Evolutionary conservation across 2,797 vertebrate genomes (phyloP), one percentile per base, ranked within the genome.

Genomic region (Sternarchorhynchus goeldii): DNA sequence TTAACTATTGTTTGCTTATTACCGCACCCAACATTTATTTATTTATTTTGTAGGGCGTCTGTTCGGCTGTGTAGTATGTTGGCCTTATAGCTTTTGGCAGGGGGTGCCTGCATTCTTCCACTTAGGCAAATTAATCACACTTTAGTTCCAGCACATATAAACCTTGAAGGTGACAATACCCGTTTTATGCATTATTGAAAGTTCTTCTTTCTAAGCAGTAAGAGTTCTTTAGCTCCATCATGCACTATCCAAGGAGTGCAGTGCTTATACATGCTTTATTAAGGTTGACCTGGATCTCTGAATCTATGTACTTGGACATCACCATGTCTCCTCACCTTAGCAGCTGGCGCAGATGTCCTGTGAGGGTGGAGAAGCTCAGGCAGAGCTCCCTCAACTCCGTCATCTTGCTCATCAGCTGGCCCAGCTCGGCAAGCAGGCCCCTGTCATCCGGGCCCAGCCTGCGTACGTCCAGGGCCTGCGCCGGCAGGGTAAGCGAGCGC

Each of bases 341-440:
- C 75, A 99, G 87, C 71, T 89, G 92, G 69, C 93, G 92, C 69
- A 98, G 83, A 82, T 94, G 95, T 86, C 96, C 96, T 0, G 96
- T 97, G 50, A 99, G 93, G 1, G 91, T 90, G 32, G 96, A 99
- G 91, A 99, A 99, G 0, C 95, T 90, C 65, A 99, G 34, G 31
- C 79, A 94, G 65, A 99, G 91, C 83, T 98, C 97, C 0, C 90
- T 95, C 66, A 99, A 91, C 45, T 83, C 89, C 0, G 34, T 88
- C 88, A 97, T 92, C 57, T 85, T 89, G 74, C 94, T 91, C 84
- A 99, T 90, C 80, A 95, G 93, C 60, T 92, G 85, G 2, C 96
- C 95, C 1, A 97, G 90, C 60, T 86, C 88, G 5, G 82, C 34
- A 36, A 99, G 85, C 63, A 92, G 86, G 7, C 78, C 60, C 0